Conservation (phyloP, 2,113 vertebrate genomes). For the Sceloporus undulatus region DNA sequence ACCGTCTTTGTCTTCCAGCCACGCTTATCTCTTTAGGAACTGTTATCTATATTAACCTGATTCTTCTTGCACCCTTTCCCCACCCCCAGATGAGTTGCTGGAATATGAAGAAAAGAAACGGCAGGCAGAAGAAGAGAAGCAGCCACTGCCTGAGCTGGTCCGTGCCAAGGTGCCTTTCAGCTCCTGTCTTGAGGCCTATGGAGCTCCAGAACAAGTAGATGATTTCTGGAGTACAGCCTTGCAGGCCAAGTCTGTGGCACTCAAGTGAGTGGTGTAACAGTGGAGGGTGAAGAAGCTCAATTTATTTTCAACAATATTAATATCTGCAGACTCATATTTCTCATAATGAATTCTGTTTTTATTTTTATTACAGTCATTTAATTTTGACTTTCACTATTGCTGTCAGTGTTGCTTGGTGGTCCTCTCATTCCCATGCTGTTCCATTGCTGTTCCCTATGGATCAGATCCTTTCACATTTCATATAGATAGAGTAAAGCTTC, state of each 20-base stretch:
- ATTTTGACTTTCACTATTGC: background rate
- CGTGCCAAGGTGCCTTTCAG: constrained; percentile 96
- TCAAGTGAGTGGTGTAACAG: constrained; percentile 85
- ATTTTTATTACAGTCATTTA: background rate
- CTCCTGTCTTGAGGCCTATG: constrained; percentile 93
- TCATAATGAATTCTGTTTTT: background rate
- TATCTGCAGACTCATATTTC: background rate
- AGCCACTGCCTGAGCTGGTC: constrained; percentile 83
- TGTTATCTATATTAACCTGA: background rate
- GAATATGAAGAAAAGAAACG: constrained; percentile 93
- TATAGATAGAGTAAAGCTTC: background rate
- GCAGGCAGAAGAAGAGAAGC: constrained; percentile 89
- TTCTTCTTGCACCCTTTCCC: constrained; percentile 17
- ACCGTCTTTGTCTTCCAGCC: background rate
- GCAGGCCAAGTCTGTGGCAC: constrained; percentile 95
- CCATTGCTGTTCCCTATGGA: background rate
- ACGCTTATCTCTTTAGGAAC: background rate
- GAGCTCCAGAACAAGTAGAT: constrained; percentile 93
- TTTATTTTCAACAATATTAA: background rate
- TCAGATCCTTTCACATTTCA: background rate
- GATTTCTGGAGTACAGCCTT: constrained; percentile 99
- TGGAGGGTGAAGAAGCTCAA: background rate
- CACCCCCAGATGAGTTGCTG: constrained; percentile 88
- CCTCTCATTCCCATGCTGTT: background rate
- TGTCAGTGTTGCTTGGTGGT: no score